These are phyloP conservation scores for Dasysyrphus tricinctus DNA, from an alignment of 2,888 invertebrate genomes.

Conservation along the genomic window DNA sequence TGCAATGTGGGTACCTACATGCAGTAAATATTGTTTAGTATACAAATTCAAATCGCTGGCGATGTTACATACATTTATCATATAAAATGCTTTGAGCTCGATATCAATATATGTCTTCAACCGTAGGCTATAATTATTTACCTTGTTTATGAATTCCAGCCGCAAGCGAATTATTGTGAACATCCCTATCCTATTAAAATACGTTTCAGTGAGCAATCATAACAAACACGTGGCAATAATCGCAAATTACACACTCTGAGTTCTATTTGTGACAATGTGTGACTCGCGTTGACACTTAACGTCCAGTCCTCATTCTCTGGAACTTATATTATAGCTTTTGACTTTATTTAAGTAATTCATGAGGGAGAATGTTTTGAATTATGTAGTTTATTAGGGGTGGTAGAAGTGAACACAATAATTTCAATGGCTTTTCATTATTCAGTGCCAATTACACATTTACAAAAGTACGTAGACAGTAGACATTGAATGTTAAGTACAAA, in stretches of 20 bases:
- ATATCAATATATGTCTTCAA: constrained; percentile 2
- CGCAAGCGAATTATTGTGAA: constrained; percentile 63
- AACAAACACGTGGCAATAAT: constrained; percentile 66
- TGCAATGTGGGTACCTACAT: no score
- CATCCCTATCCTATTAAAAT: constrained; percentile 46
- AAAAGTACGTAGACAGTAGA: neutral
- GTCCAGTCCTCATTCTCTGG: constrained; percentile 4
- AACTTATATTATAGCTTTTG: constrained; percentile 29
- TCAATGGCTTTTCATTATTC: constrained; percentile 60
- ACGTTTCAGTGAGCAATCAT: constrained; percentile 49
- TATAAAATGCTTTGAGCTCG: neutral
- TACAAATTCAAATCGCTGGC: no score
- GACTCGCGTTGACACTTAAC: constrained; percentile 32
- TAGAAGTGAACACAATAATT: neutral
- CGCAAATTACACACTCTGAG: constrained; percentile 65
- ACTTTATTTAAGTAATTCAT: constrained; percentile 52
- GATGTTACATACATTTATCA: no score
- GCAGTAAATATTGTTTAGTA: no score
- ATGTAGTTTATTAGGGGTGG: no score
- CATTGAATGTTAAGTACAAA: neutral
- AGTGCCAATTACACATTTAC: constrained; percentile 46
- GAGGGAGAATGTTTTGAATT: no score
- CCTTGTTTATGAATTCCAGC: constrained; percentile 29
- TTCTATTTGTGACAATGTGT: constrained; percentile 3
- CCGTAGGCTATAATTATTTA: constrained; percentile 42